These are phyloP conservation scores for Rostratula benghalensis DNA, from an alignment of 2,113 vertebrate species.

Conservation along the genomic window DNA sequence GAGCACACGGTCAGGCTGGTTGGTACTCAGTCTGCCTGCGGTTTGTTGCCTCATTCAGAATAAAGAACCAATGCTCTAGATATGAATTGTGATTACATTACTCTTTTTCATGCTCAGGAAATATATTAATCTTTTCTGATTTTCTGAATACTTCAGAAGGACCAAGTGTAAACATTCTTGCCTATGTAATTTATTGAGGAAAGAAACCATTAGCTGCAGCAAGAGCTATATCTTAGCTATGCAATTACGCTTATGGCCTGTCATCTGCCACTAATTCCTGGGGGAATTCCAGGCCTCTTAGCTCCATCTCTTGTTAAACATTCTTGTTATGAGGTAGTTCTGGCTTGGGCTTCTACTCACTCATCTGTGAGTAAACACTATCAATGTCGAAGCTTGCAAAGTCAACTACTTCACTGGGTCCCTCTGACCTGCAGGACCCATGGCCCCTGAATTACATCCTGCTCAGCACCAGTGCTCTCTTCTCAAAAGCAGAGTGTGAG, in stretches of 20 bases:
- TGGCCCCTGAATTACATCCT: background rate
- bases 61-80: background rate
- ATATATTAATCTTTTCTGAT: background rate
- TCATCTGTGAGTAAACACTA: background rate
- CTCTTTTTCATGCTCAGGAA: background rate
- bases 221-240: background rate
- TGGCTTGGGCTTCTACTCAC: background rate
- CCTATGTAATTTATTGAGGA: background rate
- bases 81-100: background rate
- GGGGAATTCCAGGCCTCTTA: background rate
- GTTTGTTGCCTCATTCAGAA: background rate
- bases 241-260: background rate
- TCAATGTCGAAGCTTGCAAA: background rate
- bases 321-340: background rate
- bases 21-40: background rate
- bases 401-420: background rate
- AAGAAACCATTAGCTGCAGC: background rate
- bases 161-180: background rate
- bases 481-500: background rate
- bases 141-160: background rate
- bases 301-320: background rate
- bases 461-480: background rate
- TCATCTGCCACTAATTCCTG: background rate
- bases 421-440: background rate
- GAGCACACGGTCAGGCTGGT: background rate